These are phyloP conservation scores for Leptinotarsa juncta DNA, from an alignment of 2,888 invertebrate species.

Conservation along the genomic window DNA sequence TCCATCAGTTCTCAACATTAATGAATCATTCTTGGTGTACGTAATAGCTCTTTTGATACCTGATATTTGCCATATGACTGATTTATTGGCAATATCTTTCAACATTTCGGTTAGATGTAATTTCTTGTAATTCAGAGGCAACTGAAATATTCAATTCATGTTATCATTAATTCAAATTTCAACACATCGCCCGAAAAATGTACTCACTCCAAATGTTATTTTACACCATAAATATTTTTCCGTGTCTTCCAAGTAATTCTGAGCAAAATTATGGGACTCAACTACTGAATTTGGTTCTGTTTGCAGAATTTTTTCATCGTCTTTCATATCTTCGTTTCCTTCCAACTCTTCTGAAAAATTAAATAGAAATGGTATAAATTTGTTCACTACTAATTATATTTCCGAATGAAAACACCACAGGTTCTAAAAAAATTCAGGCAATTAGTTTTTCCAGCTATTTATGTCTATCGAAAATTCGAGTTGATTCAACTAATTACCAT, in stretches of 20 bases:
- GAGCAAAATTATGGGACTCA: constrained; percentile 55
- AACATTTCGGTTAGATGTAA: constrained; percentile 83
- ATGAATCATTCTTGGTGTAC: constrained; percentile 72
- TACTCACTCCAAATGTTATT: constrained; percentile 77
- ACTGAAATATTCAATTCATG: constrained; percentile 59
- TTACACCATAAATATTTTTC: constrained; percentile 86
- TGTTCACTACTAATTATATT: no score
- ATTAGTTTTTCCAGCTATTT: not conserved
- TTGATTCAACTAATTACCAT: constrained; percentile 58
- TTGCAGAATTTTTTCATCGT: constrained; percentile 69
- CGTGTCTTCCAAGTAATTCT: constrained; percentile 80
- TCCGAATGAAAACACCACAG: no score
- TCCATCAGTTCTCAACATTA: constrained; percentile 92
- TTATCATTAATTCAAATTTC: not conserved
- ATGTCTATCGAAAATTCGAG: not conserved
- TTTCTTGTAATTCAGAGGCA: constrained; percentile 72
- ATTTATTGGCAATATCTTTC: constrained; percentile 75
- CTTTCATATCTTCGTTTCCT: constrained; percentile 67
- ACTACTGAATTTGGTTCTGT: constrained; percentile 61
- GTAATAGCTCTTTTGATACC: constrained; percentile 88
- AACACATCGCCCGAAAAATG: not conserved
- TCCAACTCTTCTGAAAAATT: constrained; percentile 60
- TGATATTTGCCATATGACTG: constrained; percentile 83
- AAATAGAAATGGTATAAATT: not conserved
- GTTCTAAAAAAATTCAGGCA: no score